Evolutionary conservation across 2,888 invertebrate species (phyloP).

Genomic region (Nephrotoma appendiculata): DNA sequence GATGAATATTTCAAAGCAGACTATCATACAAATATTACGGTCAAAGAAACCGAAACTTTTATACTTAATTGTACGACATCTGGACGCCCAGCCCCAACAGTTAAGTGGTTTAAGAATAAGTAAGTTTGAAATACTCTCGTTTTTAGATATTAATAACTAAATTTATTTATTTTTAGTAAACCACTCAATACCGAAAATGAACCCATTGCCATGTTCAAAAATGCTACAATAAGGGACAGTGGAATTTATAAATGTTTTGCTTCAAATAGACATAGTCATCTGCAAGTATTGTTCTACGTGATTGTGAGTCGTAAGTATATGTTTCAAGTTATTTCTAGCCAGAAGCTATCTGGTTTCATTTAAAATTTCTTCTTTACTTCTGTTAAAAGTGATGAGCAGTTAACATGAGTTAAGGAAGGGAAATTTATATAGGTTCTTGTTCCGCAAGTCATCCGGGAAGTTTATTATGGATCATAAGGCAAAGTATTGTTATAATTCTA

Average conservation of each 20-base stretch:
- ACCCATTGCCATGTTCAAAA: neutral
- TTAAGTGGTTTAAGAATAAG: neutral
- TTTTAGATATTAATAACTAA: neutral
- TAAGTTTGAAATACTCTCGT: neutral
- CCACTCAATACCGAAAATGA: neutral
- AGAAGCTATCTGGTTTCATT: no score
- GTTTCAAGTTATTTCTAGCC: no score
- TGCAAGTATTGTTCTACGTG: neutral
- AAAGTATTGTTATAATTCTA: no score
- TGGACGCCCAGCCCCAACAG: neutral
- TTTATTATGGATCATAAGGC: no score
- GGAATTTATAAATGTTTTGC: neutral
- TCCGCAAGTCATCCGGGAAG: no score
- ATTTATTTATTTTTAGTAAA: neutral
- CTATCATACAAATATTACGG: neutral
- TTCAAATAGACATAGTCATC: neutral
- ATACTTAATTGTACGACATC: neutral
- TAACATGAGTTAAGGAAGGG: no score
- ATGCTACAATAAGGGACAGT: neutral
- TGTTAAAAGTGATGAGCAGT: no score
- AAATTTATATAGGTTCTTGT: no score
- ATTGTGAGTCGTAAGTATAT: neutral
- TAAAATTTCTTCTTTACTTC: no score
- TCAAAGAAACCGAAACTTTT: neutral
- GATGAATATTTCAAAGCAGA: neutral